Percentiles rank a stretch among this genome's conserved stretches.
Conservation (phyloP, 2,113 vertebrate genomes). For the Tachycineta bicolor region DNA sequence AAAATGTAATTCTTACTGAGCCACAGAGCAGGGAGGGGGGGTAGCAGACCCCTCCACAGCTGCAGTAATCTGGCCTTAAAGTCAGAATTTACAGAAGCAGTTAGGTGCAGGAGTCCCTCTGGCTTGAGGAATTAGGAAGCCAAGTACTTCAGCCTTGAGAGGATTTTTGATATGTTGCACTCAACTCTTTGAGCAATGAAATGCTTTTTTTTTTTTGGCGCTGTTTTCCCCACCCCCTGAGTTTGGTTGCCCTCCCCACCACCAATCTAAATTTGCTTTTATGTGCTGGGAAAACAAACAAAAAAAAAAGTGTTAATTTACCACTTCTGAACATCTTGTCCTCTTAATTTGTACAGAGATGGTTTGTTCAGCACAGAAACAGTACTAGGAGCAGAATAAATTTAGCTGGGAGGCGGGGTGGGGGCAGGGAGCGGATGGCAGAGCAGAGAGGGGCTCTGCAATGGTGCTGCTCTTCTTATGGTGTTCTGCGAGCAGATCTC, state of each 20-base stretch:
- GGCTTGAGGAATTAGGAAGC: neutral
- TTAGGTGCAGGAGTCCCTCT: neutral
- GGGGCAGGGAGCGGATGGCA: neutral
- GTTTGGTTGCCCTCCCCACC: neutral
- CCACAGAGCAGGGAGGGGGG: neutral
- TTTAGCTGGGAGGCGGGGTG: neutral
- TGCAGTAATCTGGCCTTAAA: neutral
- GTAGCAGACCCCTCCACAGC: neutral
- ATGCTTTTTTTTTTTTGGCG: neutral
- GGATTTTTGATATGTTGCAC: neutral
- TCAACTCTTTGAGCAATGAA: neutral
- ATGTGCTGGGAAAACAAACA: slow-evolving; percentile 35
- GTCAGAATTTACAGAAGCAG: neutral
- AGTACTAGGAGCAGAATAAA: slow-evolving; percentile 30
- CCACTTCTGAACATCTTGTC: slow-evolving; percentile 67
- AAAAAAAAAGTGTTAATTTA: slow-evolving; percentile 49
- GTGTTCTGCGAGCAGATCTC: neutral
- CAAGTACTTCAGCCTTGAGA: neutral
- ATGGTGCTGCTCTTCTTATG: neutral
- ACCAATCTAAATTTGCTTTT: slow-evolving; percentile 48
- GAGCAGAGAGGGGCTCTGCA: neutral
- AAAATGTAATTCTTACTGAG: neutral
- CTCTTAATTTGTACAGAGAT: slow-evolving; percentile 41
- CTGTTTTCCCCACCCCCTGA: neutral
- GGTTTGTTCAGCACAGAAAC: slow-evolving; percentile 23